A percentile compares a stretch with the other conserved stretches of the same genome.
Evolutionary conservation across 1,140 invertebrate genomes (phyloP).

Genomic region (Heliconius melpomene): DNA sequence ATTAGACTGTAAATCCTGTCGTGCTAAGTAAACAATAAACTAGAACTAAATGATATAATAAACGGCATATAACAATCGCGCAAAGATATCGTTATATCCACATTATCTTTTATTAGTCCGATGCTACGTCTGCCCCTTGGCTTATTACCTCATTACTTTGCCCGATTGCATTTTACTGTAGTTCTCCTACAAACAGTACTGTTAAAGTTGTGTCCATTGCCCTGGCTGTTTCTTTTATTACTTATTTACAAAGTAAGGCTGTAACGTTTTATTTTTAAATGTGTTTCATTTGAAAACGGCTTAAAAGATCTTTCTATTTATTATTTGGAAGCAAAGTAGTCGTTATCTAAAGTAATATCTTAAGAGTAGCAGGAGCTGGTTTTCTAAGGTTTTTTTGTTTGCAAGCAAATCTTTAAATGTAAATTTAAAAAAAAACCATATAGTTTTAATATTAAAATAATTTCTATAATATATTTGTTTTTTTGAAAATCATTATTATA

Average conservation of each 20-base stretch:
- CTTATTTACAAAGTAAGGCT: constrained; percentile 7
- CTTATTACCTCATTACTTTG: constrained; percentile 22
- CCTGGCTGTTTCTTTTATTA: constrained; percentile 7
- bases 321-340: too few species aligned
- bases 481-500: too few species aligned
- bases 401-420: too few species aligned
- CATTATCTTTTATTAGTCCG: constrained; percentile 22
- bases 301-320: too few species aligned
- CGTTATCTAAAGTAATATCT: background rate
- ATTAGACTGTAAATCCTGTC: background rate
- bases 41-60: constrained; percentile 6
- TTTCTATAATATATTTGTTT: too few species aligned
- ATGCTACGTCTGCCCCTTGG: constrained; percentile 32
- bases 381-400: too few species aligned
- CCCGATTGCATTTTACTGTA: constrained; percentile 11
- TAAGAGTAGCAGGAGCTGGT: background rate
- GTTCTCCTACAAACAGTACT: constrained; percentile 20
- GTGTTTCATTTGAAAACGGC: background rate
- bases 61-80: constrained; percentile 12
- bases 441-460: too few species aligned
- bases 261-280: constrained; percentile 4
- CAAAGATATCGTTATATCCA: constrained; percentile 19
- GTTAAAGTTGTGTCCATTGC: background rate
- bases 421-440: too few species aligned
- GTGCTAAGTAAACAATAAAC: background rate